Conservation (phyloP, 2,888 invertebrate species). For the Cybosia mesomella region DNA sequence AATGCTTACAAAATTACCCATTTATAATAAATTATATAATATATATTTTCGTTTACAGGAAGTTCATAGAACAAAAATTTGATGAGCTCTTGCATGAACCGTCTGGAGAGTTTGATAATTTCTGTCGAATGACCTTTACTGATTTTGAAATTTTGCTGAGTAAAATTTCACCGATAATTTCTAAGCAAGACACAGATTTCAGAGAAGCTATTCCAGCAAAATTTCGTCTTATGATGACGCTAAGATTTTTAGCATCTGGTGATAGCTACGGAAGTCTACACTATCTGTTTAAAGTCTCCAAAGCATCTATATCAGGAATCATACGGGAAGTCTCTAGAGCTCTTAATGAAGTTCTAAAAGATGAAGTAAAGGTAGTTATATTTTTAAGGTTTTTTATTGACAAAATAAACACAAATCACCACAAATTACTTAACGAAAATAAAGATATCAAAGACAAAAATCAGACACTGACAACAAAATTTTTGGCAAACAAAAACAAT, state of each 20-base stretch:
- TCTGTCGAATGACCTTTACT: conserved; percentile 47
- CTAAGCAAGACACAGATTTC: conserved; percentile 52
- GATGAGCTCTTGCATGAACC: conserved; percentile 49
- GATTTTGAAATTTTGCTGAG: conserved; percentile 56
- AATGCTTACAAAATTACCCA: conserved; percentile 38
- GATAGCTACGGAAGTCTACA: no score
- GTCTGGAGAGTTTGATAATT: conserved; percentile 54
- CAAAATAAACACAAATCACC: no score
- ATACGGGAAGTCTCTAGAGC: conserved; percentile 54
- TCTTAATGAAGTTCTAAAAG: conserved; percentile 51
- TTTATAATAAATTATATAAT: conserved; percentile 22
- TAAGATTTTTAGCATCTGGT: conserved; percentile 49
- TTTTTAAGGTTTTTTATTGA: conserved; percentile 25
- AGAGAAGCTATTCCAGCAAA: conserved; percentile 28
- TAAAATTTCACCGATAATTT: conserved; percentile 54
- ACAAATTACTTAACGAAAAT: no score
- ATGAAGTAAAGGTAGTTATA: conserved; percentile 47
- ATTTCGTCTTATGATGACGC: conserved; percentile 52
- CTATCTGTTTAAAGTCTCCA: conserved; percentile 55
- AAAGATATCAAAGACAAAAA: no score
- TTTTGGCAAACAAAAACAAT: no score
- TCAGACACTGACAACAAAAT: no score
- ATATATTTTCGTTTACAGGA: conserved; percentile 26
- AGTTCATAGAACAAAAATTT: conserved; percentile 49
- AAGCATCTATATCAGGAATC: conserved; percentile 49